phyloP scores from a whole-genome alignment of 2,888 invertebrate genomes.

The Liodrosophila aerea region DNA sequence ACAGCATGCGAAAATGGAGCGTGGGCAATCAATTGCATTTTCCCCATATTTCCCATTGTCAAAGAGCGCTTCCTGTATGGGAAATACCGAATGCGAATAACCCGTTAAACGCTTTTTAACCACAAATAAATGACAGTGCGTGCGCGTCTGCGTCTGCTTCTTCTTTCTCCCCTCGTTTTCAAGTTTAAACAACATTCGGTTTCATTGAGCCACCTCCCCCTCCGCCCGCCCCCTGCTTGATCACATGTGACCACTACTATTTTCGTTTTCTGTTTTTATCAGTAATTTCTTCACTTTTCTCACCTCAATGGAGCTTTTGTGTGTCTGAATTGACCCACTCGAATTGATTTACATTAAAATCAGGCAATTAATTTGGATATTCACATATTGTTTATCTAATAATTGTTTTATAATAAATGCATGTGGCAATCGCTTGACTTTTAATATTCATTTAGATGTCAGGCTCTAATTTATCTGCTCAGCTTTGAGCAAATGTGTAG shows the following conservation, averaged over 20 bases:
- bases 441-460: constrained; percentile 5
- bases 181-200: constrained; percentile 50
- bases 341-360: constrained; percentile 30
- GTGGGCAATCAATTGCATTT: constrained; percentile 43
- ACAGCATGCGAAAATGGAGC: constrained; percentile 34
- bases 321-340: constrained; percentile 15
- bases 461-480: constrained; percentile 7
- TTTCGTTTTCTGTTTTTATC: constrained; percentile 36
- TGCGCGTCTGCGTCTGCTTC: constrained; percentile 12
- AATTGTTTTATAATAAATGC: constrained; percentile 9
- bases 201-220: constrained; percentile 14
- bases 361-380: constrained; percentile 14
- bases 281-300: constrained; percentile 30
- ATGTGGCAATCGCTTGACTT: constrained; percentile 13
- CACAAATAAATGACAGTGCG: too few species aligned
- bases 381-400: too few species aligned
- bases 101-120: constrained; percentile 19
- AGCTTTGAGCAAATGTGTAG: background rate
- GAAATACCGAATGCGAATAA: constrained; percentile 26
- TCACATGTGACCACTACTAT: constrained; percentile 4
- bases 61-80: constrained; percentile 44
- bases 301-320: constrained; percentile 14
- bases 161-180: constrained; percentile 29
- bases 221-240: too few species aligned
- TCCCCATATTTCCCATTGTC: constrained; percentile 34